These are phyloP conservation scores for Tinamus guttatus DNA, from an alignment of 2,113 vertebrate genomes.

Conservation along the genomic window DNA sequence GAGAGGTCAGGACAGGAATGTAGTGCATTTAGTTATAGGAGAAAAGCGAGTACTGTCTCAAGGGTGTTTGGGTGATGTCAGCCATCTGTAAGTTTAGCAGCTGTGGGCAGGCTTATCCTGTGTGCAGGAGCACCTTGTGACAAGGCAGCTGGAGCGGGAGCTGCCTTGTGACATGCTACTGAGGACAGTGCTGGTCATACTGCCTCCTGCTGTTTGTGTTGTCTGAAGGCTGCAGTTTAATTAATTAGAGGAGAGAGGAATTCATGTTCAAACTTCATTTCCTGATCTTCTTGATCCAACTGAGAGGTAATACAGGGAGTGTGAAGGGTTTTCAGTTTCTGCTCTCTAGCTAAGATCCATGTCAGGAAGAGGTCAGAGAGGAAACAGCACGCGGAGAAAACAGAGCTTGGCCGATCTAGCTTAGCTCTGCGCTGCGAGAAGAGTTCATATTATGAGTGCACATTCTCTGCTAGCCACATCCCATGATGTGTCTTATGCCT, in stretches of 20 bases:
- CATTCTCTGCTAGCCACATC: background rate
- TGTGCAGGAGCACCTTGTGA: background rate
- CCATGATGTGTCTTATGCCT: background rate
- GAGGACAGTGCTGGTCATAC: background rate
- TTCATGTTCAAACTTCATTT: background rate
- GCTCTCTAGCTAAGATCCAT: background rate
- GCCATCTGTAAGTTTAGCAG: background rate
- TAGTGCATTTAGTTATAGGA: background rate
- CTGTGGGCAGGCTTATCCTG: background rate
- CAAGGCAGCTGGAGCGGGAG: too few species aligned
- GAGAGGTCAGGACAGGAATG: background rate
- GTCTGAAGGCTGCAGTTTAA: background rate
- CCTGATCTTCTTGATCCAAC: background rate
- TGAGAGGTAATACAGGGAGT: background rate
- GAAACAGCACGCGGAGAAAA: background rate
- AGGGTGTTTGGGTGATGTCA: background rate
- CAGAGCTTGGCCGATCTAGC: background rate
- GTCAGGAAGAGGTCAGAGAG: background rate
- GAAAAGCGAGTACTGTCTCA: background rate
- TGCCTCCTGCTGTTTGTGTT: background rate
- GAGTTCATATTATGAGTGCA: background rate
- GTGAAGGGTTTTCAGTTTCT: background rate
- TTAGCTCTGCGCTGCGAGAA: background rate
- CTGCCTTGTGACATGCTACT: background rate
- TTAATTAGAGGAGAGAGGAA: background rate